These are phyloP conservation scores for Drosophila sp. DNA, from an alignment of 1,140 invertebrate genomes.

Conservation along the genomic window DNA sequence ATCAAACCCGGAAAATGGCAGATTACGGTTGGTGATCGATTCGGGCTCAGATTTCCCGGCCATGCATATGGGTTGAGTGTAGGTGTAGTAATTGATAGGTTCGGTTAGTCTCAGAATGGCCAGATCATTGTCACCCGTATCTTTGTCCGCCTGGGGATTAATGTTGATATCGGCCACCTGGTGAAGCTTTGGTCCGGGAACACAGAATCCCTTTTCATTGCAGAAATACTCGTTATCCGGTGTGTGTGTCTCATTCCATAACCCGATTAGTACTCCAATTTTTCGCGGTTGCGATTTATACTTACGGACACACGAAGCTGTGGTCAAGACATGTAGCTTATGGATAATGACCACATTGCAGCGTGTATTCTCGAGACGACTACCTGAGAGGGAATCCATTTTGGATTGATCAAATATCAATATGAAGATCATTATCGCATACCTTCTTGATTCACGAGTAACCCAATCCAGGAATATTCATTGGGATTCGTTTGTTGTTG, in stretches of 20 bases:
- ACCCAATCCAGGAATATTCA: constrained; percentile 58
- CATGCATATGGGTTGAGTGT: constrained; percentile 57
- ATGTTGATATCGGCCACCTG: constrained; percentile 40
- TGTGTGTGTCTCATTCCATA: constrained; percentile 36
- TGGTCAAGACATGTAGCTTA: constrained; percentile 46
- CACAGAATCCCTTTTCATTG: constrained; percentile 60
- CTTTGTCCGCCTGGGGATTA: constrained; percentile 52
- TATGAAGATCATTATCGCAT: background rate
- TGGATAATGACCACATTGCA: constrained; percentile 56
- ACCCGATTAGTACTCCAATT: constrained; percentile 45
- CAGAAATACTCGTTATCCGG: constrained; percentile 35
- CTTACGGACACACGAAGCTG: constrained; percentile 46
- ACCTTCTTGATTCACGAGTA: constrained; percentile 39
- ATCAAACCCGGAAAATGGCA: constrained; percentile 54
- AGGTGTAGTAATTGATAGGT: constrained; percentile 31
- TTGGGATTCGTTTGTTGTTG: constrained; percentile 36
- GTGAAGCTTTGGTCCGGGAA: constrained; percentile 38
- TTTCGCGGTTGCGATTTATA: constrained; percentile 22
- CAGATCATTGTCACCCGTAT: constrained; percentile 53
- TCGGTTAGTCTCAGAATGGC: constrained; percentile 46
- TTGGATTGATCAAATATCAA: background rate
- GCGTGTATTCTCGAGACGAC: background rate
- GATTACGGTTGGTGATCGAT: constrained; percentile 46
- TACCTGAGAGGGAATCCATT: constrained; percentile 2
- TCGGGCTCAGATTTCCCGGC: constrained; percentile 26